Percentiles rank a stretch among this genome's conserved stretches.
Evolutionary conservation across 2,113 vertebrate genomes (phyloP).

Genomic region (Promerops cafer): DNA sequence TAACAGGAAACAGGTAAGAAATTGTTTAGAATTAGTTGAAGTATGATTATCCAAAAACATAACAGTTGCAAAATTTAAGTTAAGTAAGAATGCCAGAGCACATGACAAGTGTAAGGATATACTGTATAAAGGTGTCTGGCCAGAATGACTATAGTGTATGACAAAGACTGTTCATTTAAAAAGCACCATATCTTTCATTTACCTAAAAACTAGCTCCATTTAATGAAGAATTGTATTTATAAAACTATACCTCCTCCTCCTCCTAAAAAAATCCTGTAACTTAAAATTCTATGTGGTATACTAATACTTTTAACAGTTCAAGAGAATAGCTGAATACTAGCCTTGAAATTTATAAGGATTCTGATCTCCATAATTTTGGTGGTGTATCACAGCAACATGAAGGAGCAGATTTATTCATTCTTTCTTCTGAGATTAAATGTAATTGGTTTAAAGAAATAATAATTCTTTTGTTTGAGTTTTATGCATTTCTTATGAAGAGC

Average conservation of each 20-base stretch:
- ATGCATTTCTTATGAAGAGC: conserved; percentile 75
- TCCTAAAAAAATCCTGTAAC: background rate
- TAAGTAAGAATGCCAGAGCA: background rate
- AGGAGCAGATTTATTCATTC: conserved; percentile 70
- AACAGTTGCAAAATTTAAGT: background rate
- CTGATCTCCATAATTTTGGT: conserved; percentile 44
- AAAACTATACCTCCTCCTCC: background rate
- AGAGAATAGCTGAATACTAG: conserved; percentile 13
- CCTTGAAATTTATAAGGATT: conserved; percentile 34
- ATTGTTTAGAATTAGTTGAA: background rate
- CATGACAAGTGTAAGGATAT: background rate
- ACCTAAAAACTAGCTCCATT: background rate
- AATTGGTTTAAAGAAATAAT: conserved; percentile 80
- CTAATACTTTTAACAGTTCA: background rate
- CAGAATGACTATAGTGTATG: background rate
- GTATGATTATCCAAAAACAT: background rate
- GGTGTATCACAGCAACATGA: conserved; percentile 50
- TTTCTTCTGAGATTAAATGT: conserved; percentile 75
- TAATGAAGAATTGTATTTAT: background rate
- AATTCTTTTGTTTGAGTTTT: conserved; percentile 76
- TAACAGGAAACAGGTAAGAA: background rate
- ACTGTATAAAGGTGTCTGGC: background rate
- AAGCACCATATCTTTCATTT: background rate
- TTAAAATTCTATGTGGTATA: background rate
- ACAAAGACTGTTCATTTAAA: background rate